phyloP scores from a whole-genome alignment of 1,140 invertebrate species.

The Latrodectus geometricus region DNA sequence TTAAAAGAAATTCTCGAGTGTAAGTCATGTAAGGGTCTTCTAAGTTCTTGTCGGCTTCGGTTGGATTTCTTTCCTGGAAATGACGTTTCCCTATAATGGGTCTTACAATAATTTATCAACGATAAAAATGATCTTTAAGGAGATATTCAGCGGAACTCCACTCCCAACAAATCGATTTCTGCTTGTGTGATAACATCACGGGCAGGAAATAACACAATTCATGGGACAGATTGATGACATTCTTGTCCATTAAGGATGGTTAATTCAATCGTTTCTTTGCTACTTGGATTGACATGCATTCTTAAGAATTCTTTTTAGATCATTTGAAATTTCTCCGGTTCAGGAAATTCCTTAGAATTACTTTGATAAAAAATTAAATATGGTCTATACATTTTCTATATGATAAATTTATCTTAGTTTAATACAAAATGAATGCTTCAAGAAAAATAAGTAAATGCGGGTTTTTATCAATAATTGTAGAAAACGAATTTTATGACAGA shows the following conservation, averaged over 20 bases:
- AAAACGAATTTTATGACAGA: too few species aligned
- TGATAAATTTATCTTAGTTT: too few species aligned
- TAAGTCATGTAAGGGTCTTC: constrained; percentile 18
- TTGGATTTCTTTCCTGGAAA: background rate
- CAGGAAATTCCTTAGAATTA: too few species aligned
- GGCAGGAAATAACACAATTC: constrained; percentile 11
- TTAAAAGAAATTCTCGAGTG: constrained; percentile 34
- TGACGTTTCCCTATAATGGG: constrained; percentile 6
- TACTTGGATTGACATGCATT: background rate
- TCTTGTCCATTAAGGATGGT: background rate
- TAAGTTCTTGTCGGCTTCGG: background rate
- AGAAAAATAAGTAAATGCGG: too few species aligned
- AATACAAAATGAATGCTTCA: too few species aligned
- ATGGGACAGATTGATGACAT: background rate
- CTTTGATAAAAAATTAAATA: too few species aligned
- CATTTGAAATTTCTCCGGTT: too few species aligned
- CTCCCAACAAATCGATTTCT: constrained; percentile 1
- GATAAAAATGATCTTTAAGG: constrained; percentile 14
- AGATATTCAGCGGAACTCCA: background rate
- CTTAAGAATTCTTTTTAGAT: too few species aligned
- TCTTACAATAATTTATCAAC: constrained; percentile 37
- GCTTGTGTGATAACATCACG: constrained; percentile 7
- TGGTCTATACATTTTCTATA: too few species aligned
- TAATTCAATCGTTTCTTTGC: background rate
- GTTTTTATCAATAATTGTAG: too few species aligned